A percentile compares a stretch with the other conserved stretches of the same genome.
phyloP scores from a whole-genome alignment of 2,888 invertebrate genomes.

The Callosobruchus maculatus region DNA sequence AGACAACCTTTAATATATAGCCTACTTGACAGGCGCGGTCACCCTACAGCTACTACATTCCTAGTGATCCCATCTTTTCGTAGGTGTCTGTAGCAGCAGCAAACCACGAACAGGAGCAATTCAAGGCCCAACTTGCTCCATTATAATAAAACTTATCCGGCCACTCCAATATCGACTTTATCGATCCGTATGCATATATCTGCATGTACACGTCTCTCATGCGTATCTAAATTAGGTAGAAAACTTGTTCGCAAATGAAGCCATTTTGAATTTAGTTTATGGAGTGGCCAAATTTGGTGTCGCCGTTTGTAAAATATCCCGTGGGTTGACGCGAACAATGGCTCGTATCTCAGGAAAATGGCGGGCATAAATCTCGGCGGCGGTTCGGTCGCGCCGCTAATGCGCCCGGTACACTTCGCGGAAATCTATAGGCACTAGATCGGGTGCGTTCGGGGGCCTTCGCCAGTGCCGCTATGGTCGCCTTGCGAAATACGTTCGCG shows the following conservation, averaged over 20 bases:
- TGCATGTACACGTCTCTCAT: slow-evolving; percentile 15
- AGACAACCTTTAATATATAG: no score
- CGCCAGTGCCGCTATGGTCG: slow-evolving; percentile 6
- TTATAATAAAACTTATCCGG: slow-evolving; percentile 5
- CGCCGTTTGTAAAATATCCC: slow-evolving; percentile 48
- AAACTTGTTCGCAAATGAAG: slow-evolving; percentile 47
- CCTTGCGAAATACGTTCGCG: background rate
- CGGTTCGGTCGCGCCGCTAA: slow-evolving; percentile 38
- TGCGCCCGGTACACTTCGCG: slow-evolving; percentile 41
- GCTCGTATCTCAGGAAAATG: slow-evolving; percentile 47
- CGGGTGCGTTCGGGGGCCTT: slow-evolving; percentile 7
- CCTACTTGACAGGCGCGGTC: no score
- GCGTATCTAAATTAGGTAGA: slow-evolving; percentile 40
- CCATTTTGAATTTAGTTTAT: slow-evolving; percentile 51
- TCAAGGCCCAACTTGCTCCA: background rate
- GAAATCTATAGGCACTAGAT: slow-evolving; percentile 32
- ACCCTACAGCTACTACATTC: no score
- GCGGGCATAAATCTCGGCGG: slow-evolving; percentile 42
- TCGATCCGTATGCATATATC: slow-evolving; percentile 5
- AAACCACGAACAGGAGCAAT: background rate
- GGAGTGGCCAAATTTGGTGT: slow-evolving; percentile 52
- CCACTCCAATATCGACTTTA: slow-evolving; percentile 6
- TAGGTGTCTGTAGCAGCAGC: background rate
- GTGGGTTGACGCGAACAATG: slow-evolving; percentile 47
- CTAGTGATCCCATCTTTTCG: no score